Percentiles rank a stretch among this genome's conserved stretches.
Conservation (phyloP, 1,140 invertebrate species). For the Cherax destructor region DNA sequence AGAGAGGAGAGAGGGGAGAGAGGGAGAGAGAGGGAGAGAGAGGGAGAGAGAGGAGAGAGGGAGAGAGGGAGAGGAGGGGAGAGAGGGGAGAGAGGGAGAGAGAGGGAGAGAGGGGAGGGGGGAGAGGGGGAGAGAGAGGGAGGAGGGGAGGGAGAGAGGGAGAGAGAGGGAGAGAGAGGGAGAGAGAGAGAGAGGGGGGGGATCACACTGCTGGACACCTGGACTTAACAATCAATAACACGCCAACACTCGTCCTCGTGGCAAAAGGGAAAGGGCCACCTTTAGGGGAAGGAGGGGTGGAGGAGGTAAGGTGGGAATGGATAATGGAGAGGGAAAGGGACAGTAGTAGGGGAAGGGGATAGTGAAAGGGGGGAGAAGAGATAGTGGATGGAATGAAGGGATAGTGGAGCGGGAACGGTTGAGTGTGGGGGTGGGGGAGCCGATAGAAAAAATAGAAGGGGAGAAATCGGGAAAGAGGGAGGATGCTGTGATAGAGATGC, state of each 20-base stretch:
- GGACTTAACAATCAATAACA: no score
- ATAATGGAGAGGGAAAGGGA: no score
- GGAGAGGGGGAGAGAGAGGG: not conserved
- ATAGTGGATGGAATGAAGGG: not conserved
- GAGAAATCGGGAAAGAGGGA: constrained; percentile 6
- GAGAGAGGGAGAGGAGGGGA: not conserved
- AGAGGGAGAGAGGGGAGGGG: not conserved
- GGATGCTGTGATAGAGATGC: not conserved
- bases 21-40: not conserved
- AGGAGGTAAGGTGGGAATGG: not conserved
- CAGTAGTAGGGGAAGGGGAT: no score
- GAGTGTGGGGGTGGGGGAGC: not conserved
- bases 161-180: constrained; percentile 9
- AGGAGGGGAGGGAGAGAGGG: not conserved
- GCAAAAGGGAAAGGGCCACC: no score
- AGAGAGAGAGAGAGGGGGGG: not conserved
- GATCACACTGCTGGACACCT: no score
- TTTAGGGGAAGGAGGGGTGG: not conserved
- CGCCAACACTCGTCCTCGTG: no score
- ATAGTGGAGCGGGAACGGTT: not conserved
- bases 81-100: not conserved
- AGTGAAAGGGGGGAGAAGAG: no score
- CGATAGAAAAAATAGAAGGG: not conserved
- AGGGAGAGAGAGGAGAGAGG: not conserved
- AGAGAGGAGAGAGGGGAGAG: not conserved